These are phyloP conservation scores for Bucorvus abyssinicus DNA, from an alignment of 2,797 vertebrate species.

Conservation along the genomic window DNA sequence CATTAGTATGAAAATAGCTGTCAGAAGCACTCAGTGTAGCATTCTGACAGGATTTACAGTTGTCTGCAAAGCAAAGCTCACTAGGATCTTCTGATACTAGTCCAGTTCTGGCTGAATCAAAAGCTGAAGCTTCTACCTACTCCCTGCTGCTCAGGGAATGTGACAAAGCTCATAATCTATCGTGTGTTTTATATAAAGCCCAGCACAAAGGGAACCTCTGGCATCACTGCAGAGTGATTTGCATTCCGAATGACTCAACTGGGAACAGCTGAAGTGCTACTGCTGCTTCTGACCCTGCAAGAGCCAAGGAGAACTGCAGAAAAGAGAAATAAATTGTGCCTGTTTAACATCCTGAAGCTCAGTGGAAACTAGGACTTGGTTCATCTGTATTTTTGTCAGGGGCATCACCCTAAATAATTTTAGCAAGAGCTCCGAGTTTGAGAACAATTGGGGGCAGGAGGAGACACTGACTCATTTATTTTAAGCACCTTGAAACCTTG, in stretches of 20 bases:
- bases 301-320: conserved; percentile 51
- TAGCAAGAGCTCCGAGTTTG: conserved; percentile 45
- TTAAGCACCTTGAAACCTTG: conserved; percentile 29
- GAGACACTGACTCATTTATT: conserved; percentile 35
- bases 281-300: conserved; percentile 52
- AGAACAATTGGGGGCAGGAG: conserved; percentile 53
- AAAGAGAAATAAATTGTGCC: conserved; percentile 37
- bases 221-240: conserved; percentile 48
- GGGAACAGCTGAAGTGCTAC: conserved; percentile 51
- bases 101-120: neutral
- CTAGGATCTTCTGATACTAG: neutral
- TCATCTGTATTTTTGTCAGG: conserved; percentile 52
- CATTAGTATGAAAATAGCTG: neutral
- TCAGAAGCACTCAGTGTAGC: neutral
- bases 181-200: conserved; percentile 26
- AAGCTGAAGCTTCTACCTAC: conserved; percentile 9
- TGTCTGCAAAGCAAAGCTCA: conserved; percentile 10
- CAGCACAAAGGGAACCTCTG: conserved; percentile 53
- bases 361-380: conserved; percentile 54
- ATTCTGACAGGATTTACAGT: neutral
- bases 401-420: conserved; percentile 65
- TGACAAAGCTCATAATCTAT: conserved; percentile 54
- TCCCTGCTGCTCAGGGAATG: conserved; percentile 3
- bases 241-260: conserved; percentile 56
- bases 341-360: conserved; percentile 38